A percentile compares a stretch with the other conserved stretches of the same genome.
phyloP scores from a whole-genome alignment of 2,797 vertebrate genomes.

The Acanthurus leucopareius region DNA sequence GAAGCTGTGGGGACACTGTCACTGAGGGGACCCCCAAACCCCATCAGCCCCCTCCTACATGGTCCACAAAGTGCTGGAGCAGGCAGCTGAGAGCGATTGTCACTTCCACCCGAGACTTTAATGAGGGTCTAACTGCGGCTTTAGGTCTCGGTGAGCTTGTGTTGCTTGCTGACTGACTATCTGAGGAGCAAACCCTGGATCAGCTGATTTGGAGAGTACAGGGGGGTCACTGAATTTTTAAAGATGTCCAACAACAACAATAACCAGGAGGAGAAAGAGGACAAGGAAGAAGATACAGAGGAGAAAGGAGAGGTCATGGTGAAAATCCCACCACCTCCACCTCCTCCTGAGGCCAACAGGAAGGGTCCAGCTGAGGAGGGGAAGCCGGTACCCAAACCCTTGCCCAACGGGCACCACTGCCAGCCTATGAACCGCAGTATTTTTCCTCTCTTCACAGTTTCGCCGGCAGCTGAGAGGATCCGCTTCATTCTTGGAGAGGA shows the following conservation, averaged over 20 bases:
- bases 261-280: constrained; percentile 74
- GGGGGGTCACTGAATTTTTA: constrained; percentile 32
- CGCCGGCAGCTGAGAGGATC: constrained; percentile 95
- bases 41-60: constrained; percentile 79
- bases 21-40: constrained; percentile 75
- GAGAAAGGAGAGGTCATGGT: constrained; percentile 70
- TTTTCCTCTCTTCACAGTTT: constrained; percentile 94
- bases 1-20: constrained; percentile 76
- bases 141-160: constrained; percentile 54
- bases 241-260: constrained; percentile 85
- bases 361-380: constrained; percentile 82
- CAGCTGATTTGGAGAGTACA: constrained; percentile 48
- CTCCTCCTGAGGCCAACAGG: constrained; percentile 71
- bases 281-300: constrained; percentile 63
- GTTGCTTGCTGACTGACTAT: constrained; percentile 47
- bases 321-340: constrained; percentile 76
- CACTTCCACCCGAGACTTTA: constrained; percentile 72
- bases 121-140: constrained; percentile 74
- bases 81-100: constrained; percentile 67
- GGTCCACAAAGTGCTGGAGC: constrained; percentile 75
- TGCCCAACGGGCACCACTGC: constrained; percentile 75
- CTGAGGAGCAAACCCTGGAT: constrained; percentile 43
- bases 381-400: constrained; percentile 56
- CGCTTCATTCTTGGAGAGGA: constrained; percentile 98
- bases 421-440: constrained; percentile 91